Evolutionary conservation across 1,140 invertebrate species (phyloP).

Genomic region (Galendromus occidentalis): DNA sequence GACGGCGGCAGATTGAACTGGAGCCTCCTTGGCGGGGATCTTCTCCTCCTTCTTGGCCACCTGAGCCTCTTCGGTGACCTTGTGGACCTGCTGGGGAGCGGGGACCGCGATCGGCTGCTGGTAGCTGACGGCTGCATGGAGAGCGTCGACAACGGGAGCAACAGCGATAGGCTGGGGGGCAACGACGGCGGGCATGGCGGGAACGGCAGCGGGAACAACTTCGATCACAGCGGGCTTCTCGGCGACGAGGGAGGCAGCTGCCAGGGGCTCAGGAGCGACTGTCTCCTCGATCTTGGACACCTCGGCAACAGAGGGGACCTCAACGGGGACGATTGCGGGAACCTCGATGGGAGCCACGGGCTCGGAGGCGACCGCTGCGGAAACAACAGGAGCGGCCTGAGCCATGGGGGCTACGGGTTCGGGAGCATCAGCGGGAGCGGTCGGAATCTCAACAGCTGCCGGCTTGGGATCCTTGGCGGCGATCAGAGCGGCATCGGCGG

Average conservation of each 20-base stretch:
- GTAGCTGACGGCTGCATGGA: too few species aligned
- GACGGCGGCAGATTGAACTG: not conserved
- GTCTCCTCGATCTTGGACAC: not conserved
- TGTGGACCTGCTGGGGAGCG: not conserved
- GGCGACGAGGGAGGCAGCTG: not conserved
- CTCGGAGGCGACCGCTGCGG: not conserved
- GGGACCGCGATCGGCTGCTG: not conserved
- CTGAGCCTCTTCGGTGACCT: not conserved
- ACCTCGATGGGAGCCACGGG: not conserved
- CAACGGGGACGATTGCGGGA: not conserved
- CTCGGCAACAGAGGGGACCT: not conserved
- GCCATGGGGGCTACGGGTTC: not conserved
- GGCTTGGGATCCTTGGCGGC: not conserved
- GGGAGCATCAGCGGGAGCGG: not conserved
- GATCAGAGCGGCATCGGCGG: not conserved
- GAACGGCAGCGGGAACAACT: not conserved
- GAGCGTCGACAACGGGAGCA: not conserved
- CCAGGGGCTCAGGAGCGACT: not conserved
- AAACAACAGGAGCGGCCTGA: not conserved
- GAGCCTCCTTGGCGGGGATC: not conserved
- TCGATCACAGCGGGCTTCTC: not conserved
- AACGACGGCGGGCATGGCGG: not conserved
- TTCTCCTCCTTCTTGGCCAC: not conserved
- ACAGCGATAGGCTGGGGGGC: not conserved
- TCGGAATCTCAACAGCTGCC: not conserved